Conservation (phyloP, 1,140 invertebrate species). For the Lasioglossum albipes region DNA sequence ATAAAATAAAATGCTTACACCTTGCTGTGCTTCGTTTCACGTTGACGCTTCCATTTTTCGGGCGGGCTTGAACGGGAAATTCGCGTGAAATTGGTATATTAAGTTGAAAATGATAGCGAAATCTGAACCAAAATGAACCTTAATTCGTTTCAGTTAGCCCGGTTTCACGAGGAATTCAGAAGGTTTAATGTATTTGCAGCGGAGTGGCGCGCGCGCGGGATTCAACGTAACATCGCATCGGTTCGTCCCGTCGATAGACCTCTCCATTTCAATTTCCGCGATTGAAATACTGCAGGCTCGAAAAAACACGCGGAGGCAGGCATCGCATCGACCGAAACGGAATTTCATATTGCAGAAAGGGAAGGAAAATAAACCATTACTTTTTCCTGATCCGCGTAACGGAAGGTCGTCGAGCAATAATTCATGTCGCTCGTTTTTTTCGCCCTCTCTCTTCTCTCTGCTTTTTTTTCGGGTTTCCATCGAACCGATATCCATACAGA, state of each 20-base stretch:
- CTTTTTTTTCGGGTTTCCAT: neutral
- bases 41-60: too few species aligned
- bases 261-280: neutral
- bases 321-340: neutral
- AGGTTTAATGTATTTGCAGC: neutral
- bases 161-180: neutral
- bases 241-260: neutral
- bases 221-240: too few species aligned
- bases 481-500: neutral
- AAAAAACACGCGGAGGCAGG: neutral
- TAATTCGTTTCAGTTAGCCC: too few species aligned
- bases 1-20: too few species aligned
- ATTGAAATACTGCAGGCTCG: neutral
- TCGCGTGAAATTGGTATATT: too few species aligned
- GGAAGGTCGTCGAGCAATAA: neutral
- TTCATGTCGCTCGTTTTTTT: neutral
- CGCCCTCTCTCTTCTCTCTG: neutral
- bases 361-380: slow-evolving; percentile 18
- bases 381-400: slow-evolving; percentile 10
- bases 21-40: too few species aligned
- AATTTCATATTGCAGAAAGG: slow-evolving; percentile 13
- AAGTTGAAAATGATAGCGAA: too few species aligned
- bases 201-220: too few species aligned
- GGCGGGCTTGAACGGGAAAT: too few species aligned
- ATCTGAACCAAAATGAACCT: too few species aligned